Conservation (phyloP, 2,888 invertebrate species). For the Eupithecia dodoneata region DNA sequence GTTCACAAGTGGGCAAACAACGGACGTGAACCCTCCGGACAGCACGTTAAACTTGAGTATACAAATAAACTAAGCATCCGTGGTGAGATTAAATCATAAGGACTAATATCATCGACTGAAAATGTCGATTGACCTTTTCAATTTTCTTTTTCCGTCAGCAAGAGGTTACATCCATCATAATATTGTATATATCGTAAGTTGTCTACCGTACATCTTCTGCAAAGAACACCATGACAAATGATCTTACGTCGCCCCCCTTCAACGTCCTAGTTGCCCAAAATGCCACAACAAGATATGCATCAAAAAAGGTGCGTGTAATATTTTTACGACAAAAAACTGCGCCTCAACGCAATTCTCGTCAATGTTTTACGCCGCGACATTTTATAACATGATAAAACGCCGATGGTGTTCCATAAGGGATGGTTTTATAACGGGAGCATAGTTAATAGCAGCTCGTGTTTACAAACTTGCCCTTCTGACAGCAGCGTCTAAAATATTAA, state of each 20-base stretch:
- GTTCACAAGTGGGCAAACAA: slow-evolving; percentile 64
- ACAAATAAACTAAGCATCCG: slow-evolving; percentile 38
- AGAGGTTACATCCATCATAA: background rate
- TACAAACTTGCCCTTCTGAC: slow-evolving; percentile 62
- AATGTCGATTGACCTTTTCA: background rate
- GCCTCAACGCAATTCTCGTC: slow-evolving; percentile 11
- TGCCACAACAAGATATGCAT: background rate
- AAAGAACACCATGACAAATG: background rate
- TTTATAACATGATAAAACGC: slow-evolving; percentile 28
- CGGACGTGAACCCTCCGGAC: slow-evolving; percentile 50
- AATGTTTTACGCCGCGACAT: slow-evolving; percentile 18
- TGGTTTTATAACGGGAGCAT: slow-evolving; percentile 33
- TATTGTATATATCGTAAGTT: background rate
- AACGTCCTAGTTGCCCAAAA: background rate
- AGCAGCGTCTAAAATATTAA: slow-evolving; percentile 52
- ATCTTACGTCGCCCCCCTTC: background rate
- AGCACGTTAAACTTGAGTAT: slow-evolving; percentile 45
- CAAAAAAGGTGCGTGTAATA: background rate
- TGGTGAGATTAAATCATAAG: background rate
- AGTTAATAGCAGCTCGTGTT: slow-evolving; percentile 51
- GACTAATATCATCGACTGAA: background rate
- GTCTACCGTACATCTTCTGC: background rate
- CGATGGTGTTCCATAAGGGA: slow-evolving; percentile 28
- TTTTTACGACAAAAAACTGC: slow-evolving; percentile 8
- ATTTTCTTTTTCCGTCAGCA: background rate